Conservation (phyloP, 2,113 vertebrate species). For the Emydocephalus ijimae region DNA sequence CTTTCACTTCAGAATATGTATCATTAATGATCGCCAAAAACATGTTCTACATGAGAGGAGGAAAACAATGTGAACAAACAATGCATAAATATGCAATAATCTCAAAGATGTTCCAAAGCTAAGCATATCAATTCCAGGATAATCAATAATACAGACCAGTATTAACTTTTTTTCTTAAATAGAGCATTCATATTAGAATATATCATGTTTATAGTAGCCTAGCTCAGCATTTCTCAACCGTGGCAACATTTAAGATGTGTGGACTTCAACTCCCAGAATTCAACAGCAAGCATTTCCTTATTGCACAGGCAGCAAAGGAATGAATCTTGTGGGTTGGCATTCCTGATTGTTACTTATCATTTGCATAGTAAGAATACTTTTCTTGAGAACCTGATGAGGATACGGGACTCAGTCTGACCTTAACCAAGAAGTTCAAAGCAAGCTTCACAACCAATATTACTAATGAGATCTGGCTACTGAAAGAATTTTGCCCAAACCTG, state of each 20-base stretch:
- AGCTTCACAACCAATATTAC: not conserved
- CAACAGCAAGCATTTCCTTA: not conserved
- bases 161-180: not conserved
- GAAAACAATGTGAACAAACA: not conserved
- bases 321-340: not conserved
- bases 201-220: not conserved
- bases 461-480: not conserved
- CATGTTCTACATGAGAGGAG: constrained; percentile 60
- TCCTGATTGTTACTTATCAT: not conserved
- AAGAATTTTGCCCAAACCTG: not conserved
- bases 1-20: constrained; percentile 71
- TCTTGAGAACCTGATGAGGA: not conserved
- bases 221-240: not conserved
- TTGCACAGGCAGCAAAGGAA: not conserved
- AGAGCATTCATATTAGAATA: not conserved
- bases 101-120: not conserved
- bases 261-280: not conserved
- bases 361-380: not conserved
- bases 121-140: not conserved
- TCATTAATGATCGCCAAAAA: constrained; percentile 73
- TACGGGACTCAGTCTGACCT: not conserved
- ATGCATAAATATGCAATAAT: not conserved
- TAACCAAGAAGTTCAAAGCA: not conserved
- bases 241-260: not conserved
- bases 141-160: not conserved